Conservation (phyloP, 2,113 vertebrate species). For the Heterotis niloticus region DNA sequence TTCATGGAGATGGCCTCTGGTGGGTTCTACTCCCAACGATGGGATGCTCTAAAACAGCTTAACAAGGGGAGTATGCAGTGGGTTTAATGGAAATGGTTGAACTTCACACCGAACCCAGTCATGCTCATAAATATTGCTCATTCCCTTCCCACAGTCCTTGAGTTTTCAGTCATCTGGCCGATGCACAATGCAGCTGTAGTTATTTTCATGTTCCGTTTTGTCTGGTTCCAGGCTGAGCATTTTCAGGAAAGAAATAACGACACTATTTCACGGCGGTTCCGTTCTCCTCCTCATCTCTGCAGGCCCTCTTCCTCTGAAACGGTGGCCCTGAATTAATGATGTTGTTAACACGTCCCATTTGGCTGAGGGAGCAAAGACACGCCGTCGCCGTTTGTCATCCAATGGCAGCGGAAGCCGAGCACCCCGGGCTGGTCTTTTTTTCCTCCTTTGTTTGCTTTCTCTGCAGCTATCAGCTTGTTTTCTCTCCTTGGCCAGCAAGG, state of each 20-base stretch:
- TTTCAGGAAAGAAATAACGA: neutral
- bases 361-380: neutral
- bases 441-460: neutral
- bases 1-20: neutral
- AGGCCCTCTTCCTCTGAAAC: neutral
- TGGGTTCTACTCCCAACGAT: neutral
- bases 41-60: neutral
- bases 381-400: neutral
- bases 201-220: neutral
- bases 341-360: slow-evolving; percentile 15
- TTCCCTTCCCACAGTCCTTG: neutral
- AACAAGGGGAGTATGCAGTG: neutral
- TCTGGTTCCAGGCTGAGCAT: neutral
- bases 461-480: neutral
- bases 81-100: neutral
- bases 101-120: neutral
- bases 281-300: neutral
- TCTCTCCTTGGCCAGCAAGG: neutral
- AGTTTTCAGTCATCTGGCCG: neutral
- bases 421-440: neutral
- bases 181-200: neutral
- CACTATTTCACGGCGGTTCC: neutral
- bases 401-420: neutral
- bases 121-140: neutral
- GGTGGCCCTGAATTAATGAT: neutral